These are phyloP conservation scores for Hippocampus barbouri DNA, from an alignment of 2,113 vertebrate genomes.

Conservation along the genomic window DNA sequence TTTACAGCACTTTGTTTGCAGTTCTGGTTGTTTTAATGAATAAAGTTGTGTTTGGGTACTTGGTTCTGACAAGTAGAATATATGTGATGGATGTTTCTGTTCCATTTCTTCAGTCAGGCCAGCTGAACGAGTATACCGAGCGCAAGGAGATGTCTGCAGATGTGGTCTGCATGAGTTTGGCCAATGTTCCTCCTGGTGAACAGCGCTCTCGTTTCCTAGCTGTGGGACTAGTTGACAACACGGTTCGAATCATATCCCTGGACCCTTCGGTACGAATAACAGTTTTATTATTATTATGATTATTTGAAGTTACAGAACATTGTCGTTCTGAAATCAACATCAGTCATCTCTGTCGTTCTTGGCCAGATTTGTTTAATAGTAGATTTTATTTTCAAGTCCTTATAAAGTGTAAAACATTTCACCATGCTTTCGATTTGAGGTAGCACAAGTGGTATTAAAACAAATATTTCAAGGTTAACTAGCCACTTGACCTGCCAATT, in stretches of 20 bases:
- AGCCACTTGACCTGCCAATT: no score
- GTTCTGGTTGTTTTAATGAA: no score
- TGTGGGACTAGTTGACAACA: slow-evolving; percentile 95
- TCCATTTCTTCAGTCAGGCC: slow-evolving; percentile 79
- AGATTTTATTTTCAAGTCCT: no score
- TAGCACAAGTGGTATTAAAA: no score
- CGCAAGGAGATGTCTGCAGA: slow-evolving; percentile 98
- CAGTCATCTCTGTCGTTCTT: no score
- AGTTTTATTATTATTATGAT: not conserved
- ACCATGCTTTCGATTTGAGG: no score
- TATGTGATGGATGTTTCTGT: not conserved
- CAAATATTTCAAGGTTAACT: no score
- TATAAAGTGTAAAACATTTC: no score
- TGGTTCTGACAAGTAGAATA: not conserved
- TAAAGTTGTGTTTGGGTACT: not conserved
- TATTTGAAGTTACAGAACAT: no score
- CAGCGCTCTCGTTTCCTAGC: slow-evolving; percentile 94
- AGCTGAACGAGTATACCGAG: slow-evolving; percentile 97
- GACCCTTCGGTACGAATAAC: slow-evolving; percentile 83
- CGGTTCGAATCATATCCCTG: slow-evolving; percentile 95
- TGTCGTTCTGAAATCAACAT: no score
- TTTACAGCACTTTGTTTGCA: no score
- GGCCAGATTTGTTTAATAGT: no score
- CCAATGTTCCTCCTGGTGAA: slow-evolving; percentile 94
- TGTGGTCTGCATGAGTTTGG: slow-evolving; percentile 96